Evolutionary conservation across 2,113 vertebrate species (phyloP), one percentile per base, ranked within the genome.

Genomic region (Macroglossus sobrinus): DNA sequence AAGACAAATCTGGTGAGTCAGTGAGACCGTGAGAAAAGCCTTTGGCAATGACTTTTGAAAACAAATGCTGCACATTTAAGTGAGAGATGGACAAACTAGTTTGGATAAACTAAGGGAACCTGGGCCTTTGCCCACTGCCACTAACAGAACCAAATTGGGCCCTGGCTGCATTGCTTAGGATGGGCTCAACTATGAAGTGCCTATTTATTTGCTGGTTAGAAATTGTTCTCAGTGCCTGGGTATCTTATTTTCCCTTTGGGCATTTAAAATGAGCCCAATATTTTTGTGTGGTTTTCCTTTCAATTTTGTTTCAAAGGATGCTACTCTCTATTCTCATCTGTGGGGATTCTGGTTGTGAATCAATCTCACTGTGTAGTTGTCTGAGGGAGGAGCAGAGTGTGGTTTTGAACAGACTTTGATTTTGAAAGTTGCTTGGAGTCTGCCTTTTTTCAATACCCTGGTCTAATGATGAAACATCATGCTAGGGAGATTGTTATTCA

Each of bases 1-100:
- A 53, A 43, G 69, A 33, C n/a, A 59, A 55, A 74, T 55, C 76
- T n/a, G 16, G 24, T 81, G 43, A 91, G 45, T 95, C 50, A 84
- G n/a, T 92, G 26, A 72, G 93, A 61, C 22, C 43, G 28, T 50
- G 66, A 96, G 76, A 94, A 47, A 93, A 87, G 35, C 66, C 28
- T 26, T 92, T 95, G 81, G 75, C 68, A 38, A 76, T 76, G 53
- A 66, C 14, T 96, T 94, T 93, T 55, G 43, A 74, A 96, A 96
- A 86, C 50, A 86, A 75, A 85, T 57, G 81, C 63, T 92, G 50
- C 45, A 40, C 68, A 75, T 86, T 55, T 85, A 78, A 96, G 63
- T 84, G 53, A 94, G 71, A 81, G 75, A 79, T 72, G 87, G 59
- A 66, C 43, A 94, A 91, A 89, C 50, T 21, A 93, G n/a, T 93